Conservation (phyloP, 2,888 invertebrate species). For the Ochropleura plecta region DNA sequence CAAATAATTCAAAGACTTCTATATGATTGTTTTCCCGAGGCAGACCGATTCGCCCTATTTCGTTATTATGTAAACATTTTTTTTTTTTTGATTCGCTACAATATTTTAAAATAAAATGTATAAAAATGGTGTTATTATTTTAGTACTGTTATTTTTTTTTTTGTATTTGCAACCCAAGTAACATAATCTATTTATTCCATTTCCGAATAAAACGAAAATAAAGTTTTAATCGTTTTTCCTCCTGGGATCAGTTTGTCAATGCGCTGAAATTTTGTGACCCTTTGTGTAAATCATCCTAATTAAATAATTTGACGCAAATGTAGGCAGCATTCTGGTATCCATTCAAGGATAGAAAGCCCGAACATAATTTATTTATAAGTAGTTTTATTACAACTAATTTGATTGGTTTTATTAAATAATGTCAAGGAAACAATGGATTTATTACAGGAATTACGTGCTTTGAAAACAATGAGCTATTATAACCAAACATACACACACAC, state of each 20-base stretch:
- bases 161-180: too few species aligned
- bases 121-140: too few species aligned
- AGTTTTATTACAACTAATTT: neutral
- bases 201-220: too few species aligned
- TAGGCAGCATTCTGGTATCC: neutral
- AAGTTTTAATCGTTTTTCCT: too few species aligned
- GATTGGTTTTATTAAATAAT: neutral
- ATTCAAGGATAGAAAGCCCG: neutral
- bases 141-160: too few species aligned
- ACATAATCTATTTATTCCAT: too few species aligned
- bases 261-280: too few species aligned
- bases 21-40: neutral
- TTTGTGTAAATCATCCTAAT: neutral
- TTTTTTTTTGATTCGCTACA: too few species aligned
- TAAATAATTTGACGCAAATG: neutral
- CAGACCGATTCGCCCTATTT: neutral
- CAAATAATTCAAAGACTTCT: too few species aligned
- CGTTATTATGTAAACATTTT: too few species aligned
- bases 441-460: slow-evolving; percentile 42
- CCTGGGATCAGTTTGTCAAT: too few species aligned
- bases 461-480: slow-evolving; percentile 54
- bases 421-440: slow-evolving; percentile 26
- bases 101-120: too few species aligned
- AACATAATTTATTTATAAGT: neutral
- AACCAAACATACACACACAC: slow-evolving; percentile 46